Percentiles rank a stretch among this genome's conserved stretches.
phyloP scores from a whole-genome alignment of 1,140 invertebrate species.

The Drosophila bocki region DNA sequence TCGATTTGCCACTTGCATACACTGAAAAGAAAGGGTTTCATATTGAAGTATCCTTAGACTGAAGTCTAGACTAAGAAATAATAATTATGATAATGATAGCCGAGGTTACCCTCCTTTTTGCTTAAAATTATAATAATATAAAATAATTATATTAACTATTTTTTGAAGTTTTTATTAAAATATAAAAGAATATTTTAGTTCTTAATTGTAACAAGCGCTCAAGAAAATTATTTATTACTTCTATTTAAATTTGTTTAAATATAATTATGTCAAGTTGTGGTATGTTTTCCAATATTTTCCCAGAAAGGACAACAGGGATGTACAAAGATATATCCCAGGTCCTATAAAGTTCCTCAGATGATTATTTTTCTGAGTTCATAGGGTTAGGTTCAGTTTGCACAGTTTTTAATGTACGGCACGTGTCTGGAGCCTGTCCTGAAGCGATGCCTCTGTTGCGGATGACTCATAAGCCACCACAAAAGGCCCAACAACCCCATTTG shows the following conservation, averaged over 20 bases:
- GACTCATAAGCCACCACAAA: conserved; percentile 57
- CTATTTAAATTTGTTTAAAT: background rate
- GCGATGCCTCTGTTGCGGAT: conserved; percentile 45
- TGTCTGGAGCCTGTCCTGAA: conserved; percentile 39
- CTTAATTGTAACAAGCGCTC: no score
- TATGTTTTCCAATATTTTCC: background rate
- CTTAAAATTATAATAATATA: background rate
- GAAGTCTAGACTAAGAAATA: no score
- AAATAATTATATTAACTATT: no score
- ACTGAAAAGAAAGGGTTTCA: background rate
- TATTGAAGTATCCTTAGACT: no score
- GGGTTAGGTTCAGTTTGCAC: conserved; percentile 22
- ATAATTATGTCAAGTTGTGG: background rate
- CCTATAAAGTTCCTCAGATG: no score
- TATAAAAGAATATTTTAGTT: no score
- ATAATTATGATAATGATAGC: background rate
- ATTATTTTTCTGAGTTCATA: conserved; percentile 11
- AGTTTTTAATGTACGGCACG: conserved; percentile 51
- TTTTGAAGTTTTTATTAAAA: no score
- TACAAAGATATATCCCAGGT: background rate
- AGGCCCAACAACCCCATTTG: conserved; percentile 47
- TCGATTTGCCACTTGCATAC: background rate
- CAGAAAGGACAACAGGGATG: background rate
- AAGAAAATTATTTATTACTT: background rate
- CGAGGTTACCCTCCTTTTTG: background rate